Percentiles rank a stretch among this genome's conserved stretches.
phyloP scores from a whole-genome alignment of 2,113 vertebrate genomes.

The Calyptomena viridis region DNA sequence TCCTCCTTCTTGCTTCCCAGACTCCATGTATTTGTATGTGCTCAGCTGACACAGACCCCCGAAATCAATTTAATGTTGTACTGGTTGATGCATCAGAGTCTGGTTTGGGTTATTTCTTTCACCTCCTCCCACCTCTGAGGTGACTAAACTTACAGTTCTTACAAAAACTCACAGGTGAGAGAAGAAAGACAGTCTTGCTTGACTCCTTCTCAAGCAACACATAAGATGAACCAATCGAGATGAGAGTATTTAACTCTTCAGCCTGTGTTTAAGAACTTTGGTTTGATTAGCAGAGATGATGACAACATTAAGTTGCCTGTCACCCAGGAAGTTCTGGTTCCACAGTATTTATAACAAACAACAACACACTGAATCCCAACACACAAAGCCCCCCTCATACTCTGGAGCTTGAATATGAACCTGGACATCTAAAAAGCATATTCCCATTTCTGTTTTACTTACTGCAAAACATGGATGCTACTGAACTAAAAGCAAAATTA shows the following conservation, averaged over 20 bases:
- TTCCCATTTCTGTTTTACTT: not conserved
- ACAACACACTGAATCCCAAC: accelerated
- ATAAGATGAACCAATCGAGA: not conserved
- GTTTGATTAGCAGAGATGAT: not conserved
- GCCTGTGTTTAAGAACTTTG: not conserved
- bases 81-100: not conserved
- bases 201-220: not conserved
- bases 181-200: not conserved
- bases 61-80: not conserved
- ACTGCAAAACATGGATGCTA: not conserved
- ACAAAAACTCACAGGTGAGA: not conserved
- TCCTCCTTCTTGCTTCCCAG: not conserved
- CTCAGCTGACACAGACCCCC: not conserved
- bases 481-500: not conserved
- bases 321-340: not conserved
- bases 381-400: not conserved
- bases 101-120: not conserved
- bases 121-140: not conserved
- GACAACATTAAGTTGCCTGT: not conserved
- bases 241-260: not conserved
- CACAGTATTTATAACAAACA: not conserved
- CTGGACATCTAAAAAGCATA: not conserved
- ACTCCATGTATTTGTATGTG: not conserved
- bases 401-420: not conserved
- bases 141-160: not conserved